Base-by-base conservation (phyloP, 2,888 invertebrate genomes). In the Cryptophagus acutangulus region DNA sequence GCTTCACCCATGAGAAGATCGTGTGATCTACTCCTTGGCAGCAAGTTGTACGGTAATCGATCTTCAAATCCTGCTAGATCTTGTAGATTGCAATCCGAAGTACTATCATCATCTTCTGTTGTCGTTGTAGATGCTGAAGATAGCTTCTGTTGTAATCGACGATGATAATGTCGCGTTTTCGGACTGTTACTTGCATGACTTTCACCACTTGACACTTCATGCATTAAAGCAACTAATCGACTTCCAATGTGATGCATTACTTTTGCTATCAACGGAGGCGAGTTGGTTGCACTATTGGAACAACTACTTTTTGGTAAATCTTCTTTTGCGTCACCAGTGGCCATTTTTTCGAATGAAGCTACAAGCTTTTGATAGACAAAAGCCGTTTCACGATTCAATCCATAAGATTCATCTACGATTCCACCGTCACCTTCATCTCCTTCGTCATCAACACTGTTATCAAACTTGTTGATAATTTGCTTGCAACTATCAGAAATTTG, bases 181-280 rank as follows among this genome's bases (percentile, higher is more conserved):
- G 86, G 80, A 50, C 84, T 84, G 24, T 69, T 70, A 29, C 74
- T 74, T 3, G 74, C 71, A 48, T 76, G 75, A 28, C 75, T 74
- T 45, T 79, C 79, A 18, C 87, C 86, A 34, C 84, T 87, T 10
- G 87, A 88, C 1, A 91, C 91, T 64, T 92, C 91, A 63, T 91
- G 90, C 92, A 92, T 92, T 43, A 92, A 71, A 0, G 90, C 89
- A 16, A 90, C 89, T 44, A 92, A 69, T 15, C 90, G 74, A 30
- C 87, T 86, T 6, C 91, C 90, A 41, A 92, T 92, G 61, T 92
- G 92, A 54, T 89, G 84, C 88, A 92, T 89, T 9, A 91, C 91
- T 72, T 90, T 89, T 2, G 89, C 87, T 43, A 91, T 85, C 17
- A 91, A 67, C 0, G 91, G 89, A 1, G 90, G 90, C 1, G 90